Evolutionary conservation across 2,888 invertebrate genomes (phyloP).

Genomic region (Agelastica alni): DNA sequence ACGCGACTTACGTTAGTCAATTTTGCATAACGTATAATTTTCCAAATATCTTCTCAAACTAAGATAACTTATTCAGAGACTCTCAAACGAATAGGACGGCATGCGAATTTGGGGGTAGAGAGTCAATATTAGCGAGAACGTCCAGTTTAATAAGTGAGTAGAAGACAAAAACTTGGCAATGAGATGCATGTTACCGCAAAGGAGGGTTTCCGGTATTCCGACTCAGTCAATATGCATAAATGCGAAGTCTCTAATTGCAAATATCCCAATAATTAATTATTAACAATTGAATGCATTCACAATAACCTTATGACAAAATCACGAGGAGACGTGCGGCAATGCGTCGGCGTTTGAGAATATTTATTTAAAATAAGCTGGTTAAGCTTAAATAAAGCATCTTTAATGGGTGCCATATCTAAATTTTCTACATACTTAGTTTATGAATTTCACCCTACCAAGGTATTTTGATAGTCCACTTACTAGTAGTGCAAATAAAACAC

Average conservation of each 20-base stretch:
- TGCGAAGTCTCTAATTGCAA: slow-evolving; percentile 1
- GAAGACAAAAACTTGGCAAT: slow-evolving; percentile 17
- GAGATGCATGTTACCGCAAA: slow-evolving; percentile 21
- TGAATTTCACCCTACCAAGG: no score
- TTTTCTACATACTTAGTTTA: no score
- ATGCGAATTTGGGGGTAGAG: slow-evolving; percentile 20
- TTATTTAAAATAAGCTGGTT: no score
- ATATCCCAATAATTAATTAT: neutral
- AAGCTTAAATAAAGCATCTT: no score
- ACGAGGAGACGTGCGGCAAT: no score
- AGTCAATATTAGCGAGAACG: slow-evolving; percentile 6
- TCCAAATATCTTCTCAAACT: slow-evolving; percentile 19
- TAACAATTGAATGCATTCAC: no score
- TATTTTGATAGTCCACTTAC: no score
- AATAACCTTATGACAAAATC: no score
- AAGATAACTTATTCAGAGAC: slow-evolving; percentile 23
- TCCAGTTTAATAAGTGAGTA: slow-evolving; percentile 30
- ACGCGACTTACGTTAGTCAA: neutral
- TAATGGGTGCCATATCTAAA: no score
- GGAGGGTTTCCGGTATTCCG: neutral
- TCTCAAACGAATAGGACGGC: slow-evolving; percentile 23
- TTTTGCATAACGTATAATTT: slow-evolving; percentile 17
- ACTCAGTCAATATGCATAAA: slow-evolving; percentile 7
- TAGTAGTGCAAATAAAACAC: no score
- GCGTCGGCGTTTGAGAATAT: no score